Evolutionary conservation across 30 jellyfish, hydroid and myxozoan species (phyloP).

Genomic region (Rhopilema esculentum): DNA sequence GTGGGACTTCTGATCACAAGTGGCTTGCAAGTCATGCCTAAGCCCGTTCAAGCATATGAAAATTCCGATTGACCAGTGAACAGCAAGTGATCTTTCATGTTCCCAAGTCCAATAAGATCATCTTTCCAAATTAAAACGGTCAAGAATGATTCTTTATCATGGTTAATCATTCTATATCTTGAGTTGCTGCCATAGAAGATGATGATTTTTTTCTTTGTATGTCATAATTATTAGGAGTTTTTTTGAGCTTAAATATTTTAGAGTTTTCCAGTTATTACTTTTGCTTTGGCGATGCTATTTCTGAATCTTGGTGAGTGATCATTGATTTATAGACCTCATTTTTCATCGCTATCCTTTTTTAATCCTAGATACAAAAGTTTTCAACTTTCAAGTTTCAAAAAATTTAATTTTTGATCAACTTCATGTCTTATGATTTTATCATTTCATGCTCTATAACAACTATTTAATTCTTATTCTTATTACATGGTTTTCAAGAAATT

Average conservation of each 20-base stretch:
- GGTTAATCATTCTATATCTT: not conserved
- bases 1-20: not conserved
- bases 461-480: too few species aligned
- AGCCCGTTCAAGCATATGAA: conserved; percentile 64
- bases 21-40: not conserved
- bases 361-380: too few species aligned
- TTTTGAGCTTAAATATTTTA: not conserved
- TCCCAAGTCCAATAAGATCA: conserved; percentile 55
- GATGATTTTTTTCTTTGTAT: not conserved
- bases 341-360: too few species aligned
- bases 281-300: conserved; percentile 11
- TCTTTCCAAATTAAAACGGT: not conserved
- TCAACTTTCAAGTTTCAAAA: too few species aligned
- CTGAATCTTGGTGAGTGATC: conserved; percentile 32
- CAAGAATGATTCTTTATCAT: not conserved
- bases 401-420: too few species aligned
- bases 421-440: too few species aligned
- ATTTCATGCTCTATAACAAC: too few species aligned
- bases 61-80: conserved; percentile 58
- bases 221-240: not conserved
- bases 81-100: conserved; percentile 66
- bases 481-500: too few species aligned
- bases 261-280: not conserved
- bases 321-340: not conserved
- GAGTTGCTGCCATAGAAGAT: not conserved